These are phyloP conservation scores for Mustela nigripes DNA, from an alignment of 2,113 vertebrate genomes.

Conservation along the genomic window DNA sequence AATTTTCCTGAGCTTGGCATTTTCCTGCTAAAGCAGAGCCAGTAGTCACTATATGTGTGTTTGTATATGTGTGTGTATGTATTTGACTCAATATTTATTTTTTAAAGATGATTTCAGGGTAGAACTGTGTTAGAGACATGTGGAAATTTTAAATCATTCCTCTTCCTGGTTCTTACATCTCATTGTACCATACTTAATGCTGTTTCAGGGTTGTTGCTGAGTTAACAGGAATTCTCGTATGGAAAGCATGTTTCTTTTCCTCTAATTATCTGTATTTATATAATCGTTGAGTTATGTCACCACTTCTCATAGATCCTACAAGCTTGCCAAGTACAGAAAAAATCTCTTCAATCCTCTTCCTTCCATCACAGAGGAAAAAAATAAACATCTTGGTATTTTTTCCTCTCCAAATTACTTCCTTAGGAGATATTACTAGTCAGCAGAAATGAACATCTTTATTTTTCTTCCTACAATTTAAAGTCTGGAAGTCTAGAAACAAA, in stretches of 20 bases:
- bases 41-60: neutral
- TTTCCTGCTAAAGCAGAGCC: neutral
- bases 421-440: neutral
- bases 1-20: neutral
- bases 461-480: constrained; percentile 17
- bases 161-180: neutral
- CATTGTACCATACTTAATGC: neutral
- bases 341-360: neutral
- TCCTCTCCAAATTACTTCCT: neutral
- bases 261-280: constrained; percentile 29
- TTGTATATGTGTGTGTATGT: neutral
- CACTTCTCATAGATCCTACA: neutral
- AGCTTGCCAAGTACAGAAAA: neutral
- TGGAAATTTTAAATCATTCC: neutral
- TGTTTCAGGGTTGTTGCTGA: neutral
- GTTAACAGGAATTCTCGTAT: constrained; percentile 20
- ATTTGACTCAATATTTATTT: neutral
- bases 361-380: constrained; percentile 40
- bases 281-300: neutral
- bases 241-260: neutral
- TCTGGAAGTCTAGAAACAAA: neutral
- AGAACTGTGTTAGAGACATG: constrained; percentile 10
- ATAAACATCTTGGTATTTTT: constrained; percentile 18
- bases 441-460: constrained; percentile 10
- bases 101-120: neutral